Conservation (phyloP, 2,113 vertebrate genomes). For the Rhabdornis inornatus region DNA sequence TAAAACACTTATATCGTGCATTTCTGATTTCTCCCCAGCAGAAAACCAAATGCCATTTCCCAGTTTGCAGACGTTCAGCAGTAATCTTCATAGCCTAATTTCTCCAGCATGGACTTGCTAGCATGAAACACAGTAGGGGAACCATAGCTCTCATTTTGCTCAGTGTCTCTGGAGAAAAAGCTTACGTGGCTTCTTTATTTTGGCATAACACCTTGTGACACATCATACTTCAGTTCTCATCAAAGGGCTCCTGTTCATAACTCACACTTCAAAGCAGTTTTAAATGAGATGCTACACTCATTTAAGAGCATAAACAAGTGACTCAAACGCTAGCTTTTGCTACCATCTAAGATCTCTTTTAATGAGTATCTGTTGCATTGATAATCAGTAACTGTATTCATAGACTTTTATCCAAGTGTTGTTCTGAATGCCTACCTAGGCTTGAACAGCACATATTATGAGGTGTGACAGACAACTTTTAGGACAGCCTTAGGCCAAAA, state of each 20-base stretch:
- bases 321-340: neutral
- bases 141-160: neutral
- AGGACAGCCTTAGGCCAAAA: neutral
- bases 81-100: neutral
- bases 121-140: neutral
- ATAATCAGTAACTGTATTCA: neutral
- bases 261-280: neutral
- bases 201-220: neutral
- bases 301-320: constrained; percentile 12
- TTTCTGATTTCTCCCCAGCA: neutral
- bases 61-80: neutral
- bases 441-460: neutral
- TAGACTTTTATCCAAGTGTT: neutral
- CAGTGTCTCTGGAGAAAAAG: neutral
- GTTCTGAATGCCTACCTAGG: neutral
- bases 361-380: neutral
- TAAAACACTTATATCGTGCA: neutral
- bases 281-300: neutral
- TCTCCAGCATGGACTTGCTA: neutral
- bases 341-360: neutral
- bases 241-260: constrained; percentile 8
- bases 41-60: neutral
- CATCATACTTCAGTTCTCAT: neutral
- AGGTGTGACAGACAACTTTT: neutral
- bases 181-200: neutral